Percentiles rank a stretch among this genome's conserved stretches.
phyloP scores from a whole-genome alignment of 2,113 vertebrate species.

The Rhegmatorhina hoffmannsi region DNA sequence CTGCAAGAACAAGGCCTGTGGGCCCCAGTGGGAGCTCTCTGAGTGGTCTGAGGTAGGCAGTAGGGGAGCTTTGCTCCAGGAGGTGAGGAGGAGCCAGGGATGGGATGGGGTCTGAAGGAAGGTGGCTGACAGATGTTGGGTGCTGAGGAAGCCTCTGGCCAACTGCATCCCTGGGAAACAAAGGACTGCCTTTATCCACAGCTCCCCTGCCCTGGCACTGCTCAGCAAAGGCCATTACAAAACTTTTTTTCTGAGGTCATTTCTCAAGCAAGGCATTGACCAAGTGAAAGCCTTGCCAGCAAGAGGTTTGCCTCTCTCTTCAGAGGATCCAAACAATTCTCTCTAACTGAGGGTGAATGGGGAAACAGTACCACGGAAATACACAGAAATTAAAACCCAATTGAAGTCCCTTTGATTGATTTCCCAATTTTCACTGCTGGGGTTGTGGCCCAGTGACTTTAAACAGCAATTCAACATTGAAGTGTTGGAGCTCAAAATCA shows the following conservation, averaged over 20 bases:
- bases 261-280: neutral
- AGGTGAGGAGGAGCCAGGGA: neutral
- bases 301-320: neutral
- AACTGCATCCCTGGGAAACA: neutral
- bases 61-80: neutral
- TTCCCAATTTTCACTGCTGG: neutral
- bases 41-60: constrained; percentile 84
- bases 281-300: neutral
- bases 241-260: neutral
- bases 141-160: neutral
- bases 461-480: neutral
- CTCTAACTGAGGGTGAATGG: neutral
- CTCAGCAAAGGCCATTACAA: neutral
- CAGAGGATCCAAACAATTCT: neutral
- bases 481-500: neutral
- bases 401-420: neutral
- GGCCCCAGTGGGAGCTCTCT: constrained; percentile 88
- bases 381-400: neutral
- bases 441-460: neutral
- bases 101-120: neutral
- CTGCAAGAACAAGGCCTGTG: constrained; percentile 87
- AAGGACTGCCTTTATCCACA: neutral
- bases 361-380: neutral
- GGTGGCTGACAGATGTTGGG: neutral
- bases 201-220: neutral